Conservation (phyloP, 35 echinoderm and acorn worm species). For the Ophiothrix spiculata region DNA sequence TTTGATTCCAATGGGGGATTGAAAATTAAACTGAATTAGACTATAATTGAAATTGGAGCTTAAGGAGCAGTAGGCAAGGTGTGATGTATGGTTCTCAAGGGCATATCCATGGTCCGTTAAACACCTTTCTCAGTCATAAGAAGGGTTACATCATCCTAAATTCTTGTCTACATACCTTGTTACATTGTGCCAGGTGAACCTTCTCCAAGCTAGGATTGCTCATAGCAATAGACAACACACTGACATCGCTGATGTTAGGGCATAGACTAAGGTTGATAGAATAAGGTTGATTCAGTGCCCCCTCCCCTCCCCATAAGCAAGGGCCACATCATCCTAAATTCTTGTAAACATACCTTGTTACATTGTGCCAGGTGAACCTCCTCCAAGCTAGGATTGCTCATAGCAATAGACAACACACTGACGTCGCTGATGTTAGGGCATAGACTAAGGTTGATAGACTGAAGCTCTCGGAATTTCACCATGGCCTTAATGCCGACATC, state of each 20-base stretch:
- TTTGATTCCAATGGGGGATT: no score
- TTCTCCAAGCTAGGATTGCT: conserved; percentile 45
- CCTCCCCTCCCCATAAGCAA: no score
- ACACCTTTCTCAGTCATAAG: no score
- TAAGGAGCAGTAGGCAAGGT: no score
- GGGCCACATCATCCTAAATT: no score
- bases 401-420: conserved; percentile 45
- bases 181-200: conserved; percentile 61
- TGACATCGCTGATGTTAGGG: conserved; percentile 67
- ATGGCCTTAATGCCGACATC: conserved; percentile 52
- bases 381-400: conserved; percentile 42
- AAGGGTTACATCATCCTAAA: no score
- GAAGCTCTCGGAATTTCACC: conserved; percentile 45
- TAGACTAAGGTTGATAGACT: conserved; percentile 56
- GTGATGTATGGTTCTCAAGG: no score
- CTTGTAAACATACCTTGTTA: conserved; percentile 36
- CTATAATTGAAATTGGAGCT: no score
- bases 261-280: conserved; percentile 69
- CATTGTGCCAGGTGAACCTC: conserved; percentile 62
- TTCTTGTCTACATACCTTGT: conserved; percentile 28
- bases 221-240: conserved; percentile 45
- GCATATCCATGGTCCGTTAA: no score
- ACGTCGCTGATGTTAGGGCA: conserved; percentile 76
- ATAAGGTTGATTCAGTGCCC: no score
- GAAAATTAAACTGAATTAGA: no score